These are phyloP conservation scores for Pterostichus niger DNA, from an alignment of 2,888 invertebrate genomes.

Conservation along the genomic window DNA sequence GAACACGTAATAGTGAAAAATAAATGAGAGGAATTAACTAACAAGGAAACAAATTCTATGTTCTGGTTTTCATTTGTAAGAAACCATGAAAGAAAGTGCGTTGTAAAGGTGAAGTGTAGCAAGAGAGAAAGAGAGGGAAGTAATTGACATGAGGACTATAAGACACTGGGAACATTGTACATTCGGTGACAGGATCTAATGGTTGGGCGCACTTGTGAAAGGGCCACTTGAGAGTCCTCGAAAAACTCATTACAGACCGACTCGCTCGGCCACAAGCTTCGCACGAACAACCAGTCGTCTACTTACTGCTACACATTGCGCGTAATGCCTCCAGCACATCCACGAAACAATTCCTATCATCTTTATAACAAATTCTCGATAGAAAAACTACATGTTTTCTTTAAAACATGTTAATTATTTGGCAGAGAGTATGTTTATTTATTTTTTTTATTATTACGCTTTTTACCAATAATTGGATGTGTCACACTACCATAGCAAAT, in stretches of 20 bases:
- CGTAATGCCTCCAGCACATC: too few relatives aligned
- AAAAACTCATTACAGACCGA: conserved; percentile 61
- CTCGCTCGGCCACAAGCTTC: conserved; percentile 23
- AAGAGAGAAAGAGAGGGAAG: conserved; percentile 28
- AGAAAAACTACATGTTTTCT: background rate
- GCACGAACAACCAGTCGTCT: conserved; percentile 15
- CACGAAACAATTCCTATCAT: background rate
- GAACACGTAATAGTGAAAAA: too few relatives aligned
- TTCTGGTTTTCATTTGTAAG: conserved; percentile 30
- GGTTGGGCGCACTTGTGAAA: conserved; percentile 53
- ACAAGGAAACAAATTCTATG: conserved; percentile 16
- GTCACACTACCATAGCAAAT: too few relatives aligned
- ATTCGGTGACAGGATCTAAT: conserved; percentile 55
- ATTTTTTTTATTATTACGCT: too few relatives aligned
- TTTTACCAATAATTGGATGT: too few relatives aligned
- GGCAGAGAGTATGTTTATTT: too few relatives aligned
- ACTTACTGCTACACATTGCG: conserved; percentile 1
- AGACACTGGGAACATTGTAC: conserved; percentile 50
- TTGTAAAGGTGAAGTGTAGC: too few relatives aligned
- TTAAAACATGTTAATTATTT: too few relatives aligned
- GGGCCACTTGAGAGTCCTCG: conserved; percentile 55
- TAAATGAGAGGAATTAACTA: background rate
- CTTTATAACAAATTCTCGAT: background rate
- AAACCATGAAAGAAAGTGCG: background rate
- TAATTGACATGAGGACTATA: conserved; percentile 50